A percentile compares a stretch with the other conserved stretches of the same genome.
These are phyloP conservation scores for Alloscopus bannaensis DNA, from an alignment of 2,888 invertebrate genomes.

Conservation along the genomic window DNA sequence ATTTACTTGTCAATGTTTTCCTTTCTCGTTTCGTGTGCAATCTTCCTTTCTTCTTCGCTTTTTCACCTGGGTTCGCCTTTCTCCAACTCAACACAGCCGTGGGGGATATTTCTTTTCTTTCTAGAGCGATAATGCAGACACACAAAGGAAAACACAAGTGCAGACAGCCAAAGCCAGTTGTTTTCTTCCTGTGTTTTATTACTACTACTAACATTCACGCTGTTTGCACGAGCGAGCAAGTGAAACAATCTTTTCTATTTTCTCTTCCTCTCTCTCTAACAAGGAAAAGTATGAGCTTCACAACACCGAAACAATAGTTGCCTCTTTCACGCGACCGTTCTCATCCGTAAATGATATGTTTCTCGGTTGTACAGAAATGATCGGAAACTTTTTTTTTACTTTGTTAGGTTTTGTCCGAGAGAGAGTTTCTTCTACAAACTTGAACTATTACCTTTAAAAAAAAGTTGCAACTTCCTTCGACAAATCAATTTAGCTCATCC, in stretches of 20 bases:
- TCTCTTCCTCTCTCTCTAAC: slow-evolving; percentile 8
- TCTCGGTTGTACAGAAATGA: slow-evolving; percentile 5
- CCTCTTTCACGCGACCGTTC: slow-evolving; percentile 20
- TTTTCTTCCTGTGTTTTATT: slow-evolving; percentile 24
- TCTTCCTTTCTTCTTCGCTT: slow-evolving; percentile 8
- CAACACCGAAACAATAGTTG: not conserved
- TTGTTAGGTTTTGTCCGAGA: not conserved
- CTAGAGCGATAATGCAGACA: not conserved
- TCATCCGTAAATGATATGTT: slow-evolving; percentile 26
- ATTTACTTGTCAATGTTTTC: not conserved
- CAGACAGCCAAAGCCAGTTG: slow-evolving; percentile 13
- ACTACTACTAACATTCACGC: slow-evolving; percentile 33
- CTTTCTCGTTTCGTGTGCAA: not conserved
- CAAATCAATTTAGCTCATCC: slow-evolving; percentile 25
- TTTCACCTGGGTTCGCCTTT: slow-evolving; percentile 24
- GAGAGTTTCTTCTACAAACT: slow-evolving; percentile 11
- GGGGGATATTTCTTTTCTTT: slow-evolving; percentile 25
- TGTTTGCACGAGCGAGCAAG: slow-evolving; percentile 37
- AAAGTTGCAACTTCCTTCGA: slow-evolving; percentile 6
- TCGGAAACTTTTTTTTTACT: slow-evolving; percentile 28
- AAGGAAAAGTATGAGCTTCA: slow-evolving; percentile 14
- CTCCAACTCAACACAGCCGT: slow-evolving; percentile 1
- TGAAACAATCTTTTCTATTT: slow-evolving; percentile 20
- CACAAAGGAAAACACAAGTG: slow-evolving; percentile 14
- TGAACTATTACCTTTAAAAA: slow-evolving; percentile 20